Evolutionary conservation across 53 echinoderm and acorn worm species (phyloP).

Genomic region (Luidia sarsii): DNA sequence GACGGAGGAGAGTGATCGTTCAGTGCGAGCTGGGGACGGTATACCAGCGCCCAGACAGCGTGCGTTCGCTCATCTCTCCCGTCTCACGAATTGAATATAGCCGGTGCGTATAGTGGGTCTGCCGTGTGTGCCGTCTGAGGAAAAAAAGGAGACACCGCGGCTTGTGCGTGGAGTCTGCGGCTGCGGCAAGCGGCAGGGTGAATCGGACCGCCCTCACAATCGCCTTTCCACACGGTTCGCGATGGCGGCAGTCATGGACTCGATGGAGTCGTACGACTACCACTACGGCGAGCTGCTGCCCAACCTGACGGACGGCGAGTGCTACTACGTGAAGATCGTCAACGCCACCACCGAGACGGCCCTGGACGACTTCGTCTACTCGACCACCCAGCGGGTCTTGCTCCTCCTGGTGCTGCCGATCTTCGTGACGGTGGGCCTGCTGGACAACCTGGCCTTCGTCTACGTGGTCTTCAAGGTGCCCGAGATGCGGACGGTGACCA

Average conservation of each 20-base stretch:
- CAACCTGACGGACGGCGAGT: slow-evolving; percentile 32
- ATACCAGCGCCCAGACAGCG: no score
- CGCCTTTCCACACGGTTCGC: no score
- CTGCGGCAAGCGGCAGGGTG: no score
- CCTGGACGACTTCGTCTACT: slow-evolving; percentile 37
- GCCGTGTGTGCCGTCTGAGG: no score
- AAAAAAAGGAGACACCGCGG: no score
- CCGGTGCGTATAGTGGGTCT: no score
- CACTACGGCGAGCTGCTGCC: slow-evolving; percentile 42
- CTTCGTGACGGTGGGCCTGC: slow-evolving; percentile 61
- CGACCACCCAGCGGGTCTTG: slow-evolving; percentile 56
- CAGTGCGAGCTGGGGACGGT: no score
- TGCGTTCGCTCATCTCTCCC: no score
- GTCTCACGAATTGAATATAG: no score
- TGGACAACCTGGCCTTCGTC: slow-evolving; percentile 71
- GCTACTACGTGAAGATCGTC: background rate
- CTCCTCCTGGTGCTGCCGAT: slow-evolving; percentile 54
- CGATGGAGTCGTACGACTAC: slow-evolving; percentile 5
- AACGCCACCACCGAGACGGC: slow-evolving; percentile 10
- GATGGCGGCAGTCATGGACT: background rate
- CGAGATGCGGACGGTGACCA: slow-evolving; percentile 73
- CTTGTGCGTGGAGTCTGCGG: no score
- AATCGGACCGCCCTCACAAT: no score
- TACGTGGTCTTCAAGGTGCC: slow-evolving; percentile 75
- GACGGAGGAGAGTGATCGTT: no score